phyloP scores from a whole-genome alignment of 2,797 vertebrate genomes.

The Fringilla coelebs region DNA sequence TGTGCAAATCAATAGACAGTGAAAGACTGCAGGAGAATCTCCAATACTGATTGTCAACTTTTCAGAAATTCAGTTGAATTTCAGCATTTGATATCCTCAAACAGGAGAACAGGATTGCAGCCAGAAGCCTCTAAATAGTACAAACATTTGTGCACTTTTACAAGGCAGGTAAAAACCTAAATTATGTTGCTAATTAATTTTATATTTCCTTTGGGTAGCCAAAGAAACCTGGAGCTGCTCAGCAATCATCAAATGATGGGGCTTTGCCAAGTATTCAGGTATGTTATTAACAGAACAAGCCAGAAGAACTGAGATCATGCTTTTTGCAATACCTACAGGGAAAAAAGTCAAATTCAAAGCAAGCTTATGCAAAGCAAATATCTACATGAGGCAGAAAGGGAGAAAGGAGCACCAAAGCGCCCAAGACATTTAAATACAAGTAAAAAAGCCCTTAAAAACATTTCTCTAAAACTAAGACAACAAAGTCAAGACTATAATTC shows the following conservation, averaged over 20 bases:
- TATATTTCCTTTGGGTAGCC: conserved; percentile 81
- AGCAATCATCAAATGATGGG: conserved; percentile 56
- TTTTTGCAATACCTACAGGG: conserved; percentile 65
- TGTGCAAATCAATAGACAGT: neutral
- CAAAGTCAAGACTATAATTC: neutral
- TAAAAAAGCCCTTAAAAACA: neutral
- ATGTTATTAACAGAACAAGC: conserved; percentile 73
- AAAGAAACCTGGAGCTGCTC: conserved; percentile 67
- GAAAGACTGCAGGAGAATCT: neutral
- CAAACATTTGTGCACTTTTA: conserved; percentile 74
- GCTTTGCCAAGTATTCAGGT: conserved; percentile 78
- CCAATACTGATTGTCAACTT: neutral
- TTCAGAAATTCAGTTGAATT: neutral
- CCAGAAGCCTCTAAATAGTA: conserved; percentile 72
- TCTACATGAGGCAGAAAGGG: neutral
- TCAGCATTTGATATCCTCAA: conserved; percentile 16
- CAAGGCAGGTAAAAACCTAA: conserved; percentile 75
- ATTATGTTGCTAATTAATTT: conserved; percentile 82
- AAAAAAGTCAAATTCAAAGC: conserved; percentile 67
- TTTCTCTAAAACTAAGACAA: conserved; percentile 7
- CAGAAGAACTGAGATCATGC: conserved; percentile 73
- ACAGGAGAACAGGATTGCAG: conserved; percentile 46
- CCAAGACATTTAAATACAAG: conserved; percentile 36
- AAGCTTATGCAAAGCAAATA: conserved; percentile 68
- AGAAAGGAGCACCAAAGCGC: conserved; percentile 60